Evolutionary conservation across 2,888 invertebrate genomes (phyloP), one percentile per base, ranked within the genome.

Genomic region (Leptopilina syphax): DNA sequence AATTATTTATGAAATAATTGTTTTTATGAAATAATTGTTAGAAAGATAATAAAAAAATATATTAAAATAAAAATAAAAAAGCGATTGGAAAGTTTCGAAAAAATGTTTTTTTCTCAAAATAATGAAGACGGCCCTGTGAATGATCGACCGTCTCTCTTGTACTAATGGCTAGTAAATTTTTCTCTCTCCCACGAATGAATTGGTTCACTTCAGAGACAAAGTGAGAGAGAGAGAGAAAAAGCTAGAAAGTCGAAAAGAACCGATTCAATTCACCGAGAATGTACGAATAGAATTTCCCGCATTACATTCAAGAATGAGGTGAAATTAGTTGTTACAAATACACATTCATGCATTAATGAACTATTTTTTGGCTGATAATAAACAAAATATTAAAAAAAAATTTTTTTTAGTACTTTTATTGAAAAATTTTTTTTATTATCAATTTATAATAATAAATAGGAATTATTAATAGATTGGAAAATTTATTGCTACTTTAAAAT

Each of bases 181-280:
- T 79, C 80, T 80, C 79, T 44, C 70, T 83, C 80, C 79, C 77
- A 84, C 87, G 86, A 86, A 89, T 88, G 88, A 89, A 89, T 88
- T 88, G 87, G 80, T 85, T 81, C 80, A 83, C 84, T 83, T 81
- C 81, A 80, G 44, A 44, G 44, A 44, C 8, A 44, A 8, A 44
- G 44, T 8, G 44, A 44, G 44, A 44, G 44, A 44, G 44, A 44
- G 44, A 44, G 44, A 44, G 67, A 18, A 65, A 70, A 65, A 57
- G 34, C 76, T 54, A 60, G 24, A 77, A 50, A 44, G 77, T 79
- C 88, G 88, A 85, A 87, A 86, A 85, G 77, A 76, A 24, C 85
- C 88, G 87, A 87, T 50, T 50, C 50, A 77, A 54, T 73, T 76
- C 34, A 65, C 80, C 88, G 88, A 83, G 84, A 83, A 86, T 81